Percentiles rank a stretch among this genome's conserved stretches.
These are phyloP conservation scores for Galagoides demidoff DNA, from an alignment of 2,797 vertebrate genomes.

Conservation along the genomic window DNA sequence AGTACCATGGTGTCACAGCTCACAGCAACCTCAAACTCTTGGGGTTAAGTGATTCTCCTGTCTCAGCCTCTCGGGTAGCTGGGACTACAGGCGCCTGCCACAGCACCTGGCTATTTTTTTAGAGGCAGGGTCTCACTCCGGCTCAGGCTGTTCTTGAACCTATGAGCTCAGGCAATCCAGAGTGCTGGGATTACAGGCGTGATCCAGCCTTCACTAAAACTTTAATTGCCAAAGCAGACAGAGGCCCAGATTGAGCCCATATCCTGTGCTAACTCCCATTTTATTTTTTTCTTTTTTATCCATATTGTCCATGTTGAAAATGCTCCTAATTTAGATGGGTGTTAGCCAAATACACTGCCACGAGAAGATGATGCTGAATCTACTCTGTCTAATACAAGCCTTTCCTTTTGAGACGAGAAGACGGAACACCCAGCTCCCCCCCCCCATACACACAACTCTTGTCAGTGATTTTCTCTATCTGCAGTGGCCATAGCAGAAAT, in stretches of 20 bases:
- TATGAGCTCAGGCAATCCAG: too few species aligned
- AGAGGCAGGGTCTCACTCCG: too few species aligned
- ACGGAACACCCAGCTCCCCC: not conserved
- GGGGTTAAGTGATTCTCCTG: too few species aligned
- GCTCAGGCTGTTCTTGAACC: too few species aligned
- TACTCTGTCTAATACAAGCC: not conserved
- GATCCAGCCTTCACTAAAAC: not conserved
- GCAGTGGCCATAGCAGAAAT: not conserved
- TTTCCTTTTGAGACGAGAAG: not conserved
- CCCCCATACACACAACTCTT: not conserved
- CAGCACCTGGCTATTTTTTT: too few species aligned
- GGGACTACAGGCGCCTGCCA: too few species aligned
- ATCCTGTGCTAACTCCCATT: not conserved
- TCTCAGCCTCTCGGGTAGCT: too few species aligned
- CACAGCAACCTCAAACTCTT: too few species aligned
- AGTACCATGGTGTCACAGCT: too few species aligned
- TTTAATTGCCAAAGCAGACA: not conserved
- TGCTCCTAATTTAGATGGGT: not conserved
- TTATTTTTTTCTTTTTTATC: not conserved
- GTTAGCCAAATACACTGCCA: not conserved
- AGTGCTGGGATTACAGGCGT: too few species aligned
- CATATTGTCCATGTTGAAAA: not conserved
- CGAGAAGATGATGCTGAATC: not conserved
- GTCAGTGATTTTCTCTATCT: not conserved
- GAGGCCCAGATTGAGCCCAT: not conserved